A percentile compares a stretch with the other conserved stretches of the same genome.
Evolutionary conservation across 2,888 invertebrate genomes (phyloP).

Genomic region (Meandrusa payeni): DNA sequence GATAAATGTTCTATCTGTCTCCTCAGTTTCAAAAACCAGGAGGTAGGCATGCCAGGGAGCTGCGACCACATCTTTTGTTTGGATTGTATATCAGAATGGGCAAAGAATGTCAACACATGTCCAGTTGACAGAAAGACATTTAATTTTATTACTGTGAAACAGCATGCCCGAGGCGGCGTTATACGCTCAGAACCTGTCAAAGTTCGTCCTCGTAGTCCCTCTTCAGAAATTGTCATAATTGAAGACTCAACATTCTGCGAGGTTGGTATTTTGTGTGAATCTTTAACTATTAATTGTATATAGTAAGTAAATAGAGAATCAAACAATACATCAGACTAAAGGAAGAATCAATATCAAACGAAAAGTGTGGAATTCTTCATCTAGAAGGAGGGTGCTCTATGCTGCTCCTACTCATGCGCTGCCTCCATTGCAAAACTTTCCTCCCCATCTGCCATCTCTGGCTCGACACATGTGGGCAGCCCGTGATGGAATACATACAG

Average conservation of each 20-base stretch:
- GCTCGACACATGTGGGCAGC: too few species aligned
- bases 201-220: constrained; percentile 69
- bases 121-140: constrained; percentile 94
- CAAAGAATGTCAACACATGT: constrained; percentile 97
- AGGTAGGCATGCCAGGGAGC: constrained; percentile 91
- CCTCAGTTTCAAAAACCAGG: constrained; percentile 86
- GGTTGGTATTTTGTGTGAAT: constrained; percentile 49
- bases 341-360: too few species aligned
- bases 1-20: constrained; percentile 96
- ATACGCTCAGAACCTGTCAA: constrained; percentile 84
- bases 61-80: constrained; percentile 96
- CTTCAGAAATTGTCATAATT: constrained; percentile 65
- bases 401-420: too few species aligned
- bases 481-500: too few species aligned
- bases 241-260: constrained; percentile 89
- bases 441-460: too few species aligned
- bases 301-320: too few species aligned
- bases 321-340: too few species aligned
- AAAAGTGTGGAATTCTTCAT: too few species aligned
- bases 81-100: constrained; percentile 95
- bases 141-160: constrained; percentile 87
- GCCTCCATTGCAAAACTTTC: too few species aligned
- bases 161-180: constrained; percentile 84
- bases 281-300: background rate
- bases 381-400: too few species aligned